Percentiles rank a stretch among this genome's conserved stretches.
These are phyloP conservation scores for Rhyacophila brunnea DNA, from an alignment of 1,140 invertebrate genomes.

Conservation along the genomic window DNA sequence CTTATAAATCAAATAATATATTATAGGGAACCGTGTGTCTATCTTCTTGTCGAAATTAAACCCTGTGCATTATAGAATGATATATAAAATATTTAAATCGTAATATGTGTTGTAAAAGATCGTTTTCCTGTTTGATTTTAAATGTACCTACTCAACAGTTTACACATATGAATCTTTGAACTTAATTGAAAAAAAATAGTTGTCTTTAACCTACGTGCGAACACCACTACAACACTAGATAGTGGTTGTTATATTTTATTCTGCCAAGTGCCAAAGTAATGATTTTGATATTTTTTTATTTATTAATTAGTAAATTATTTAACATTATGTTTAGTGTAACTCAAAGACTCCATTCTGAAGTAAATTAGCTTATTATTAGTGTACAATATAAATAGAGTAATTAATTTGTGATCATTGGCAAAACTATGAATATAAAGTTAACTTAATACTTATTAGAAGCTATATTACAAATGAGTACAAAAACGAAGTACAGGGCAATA, in stretches of 20 bases:
- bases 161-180: too few relatives aligned
- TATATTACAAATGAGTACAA: not conserved
- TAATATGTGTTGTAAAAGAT: too few relatives aligned
- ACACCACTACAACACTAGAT: not conserved
- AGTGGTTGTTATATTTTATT: not conserved
- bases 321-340: too few relatives aligned
- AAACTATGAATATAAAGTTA: not conserved
- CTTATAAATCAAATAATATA: not conserved
- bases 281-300: not conserved
- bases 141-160: too few relatives aligned
- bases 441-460: not conserved
- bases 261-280: not conserved
- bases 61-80: not conserved
- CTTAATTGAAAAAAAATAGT: too few relatives aligned
- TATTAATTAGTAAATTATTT: not conserved
- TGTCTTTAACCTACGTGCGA: not conserved
- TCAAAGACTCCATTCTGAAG: too few relatives aligned
- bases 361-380: too few relatives aligned
- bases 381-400: too few relatives aligned
- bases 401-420: not conserved
- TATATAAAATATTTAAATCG: not conserved
- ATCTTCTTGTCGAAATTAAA: slow-evolving; percentile 1
- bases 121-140: too few relatives aligned
- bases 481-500: not conserved
- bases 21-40: not conserved